Percentiles rank a stretch among this genome's conserved stretches.
phyloP scores from a whole-genome alignment of 2,113 vertebrate genomes.

The Thinocorus orbignyianus region DNA sequence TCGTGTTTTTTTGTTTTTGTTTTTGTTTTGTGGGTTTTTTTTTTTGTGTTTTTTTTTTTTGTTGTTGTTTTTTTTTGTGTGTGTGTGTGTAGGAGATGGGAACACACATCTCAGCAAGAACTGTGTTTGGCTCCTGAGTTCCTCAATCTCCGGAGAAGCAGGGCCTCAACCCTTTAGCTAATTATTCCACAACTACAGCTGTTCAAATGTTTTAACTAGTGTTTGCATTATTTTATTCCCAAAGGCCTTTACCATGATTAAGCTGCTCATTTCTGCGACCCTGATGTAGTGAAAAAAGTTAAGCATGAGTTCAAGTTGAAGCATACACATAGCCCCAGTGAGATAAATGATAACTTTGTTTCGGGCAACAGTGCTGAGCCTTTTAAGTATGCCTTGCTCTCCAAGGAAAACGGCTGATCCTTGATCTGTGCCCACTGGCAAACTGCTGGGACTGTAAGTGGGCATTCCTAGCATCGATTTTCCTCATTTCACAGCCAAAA shows the following conservation, averaged over 20 bases:
- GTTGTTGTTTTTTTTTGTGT: too few species aligned
- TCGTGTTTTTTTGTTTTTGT: not conserved
- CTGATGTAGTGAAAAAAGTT: not conserved
- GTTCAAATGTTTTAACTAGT: not conserved
- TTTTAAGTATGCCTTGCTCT: not conserved
- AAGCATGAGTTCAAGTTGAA: not conserved
- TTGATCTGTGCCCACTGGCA: not conserved
- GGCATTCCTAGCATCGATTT: not conserved
- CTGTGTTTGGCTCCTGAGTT: not conserved
- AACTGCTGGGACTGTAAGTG: not conserved
- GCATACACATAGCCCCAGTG: rapidly evolving
- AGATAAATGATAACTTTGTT: not conserved
- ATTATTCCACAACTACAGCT: not conserved
- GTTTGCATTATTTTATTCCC: not conserved
- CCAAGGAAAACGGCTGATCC: not conserved
- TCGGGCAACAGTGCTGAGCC: not conserved
- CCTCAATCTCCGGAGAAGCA: not conserved
- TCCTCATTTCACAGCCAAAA: not conserved
- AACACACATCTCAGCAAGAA: not conserved
- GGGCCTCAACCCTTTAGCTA: not conserved
- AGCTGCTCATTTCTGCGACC: not conserved
- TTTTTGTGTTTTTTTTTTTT: too few species aligned
- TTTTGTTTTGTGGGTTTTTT: too few species aligned
- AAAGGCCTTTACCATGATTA: not conserved
- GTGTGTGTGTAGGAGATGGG: not conserved